Conservation (phyloP, 2,888 invertebrate genomes). For the Lepidochrysops patricia region DNA sequence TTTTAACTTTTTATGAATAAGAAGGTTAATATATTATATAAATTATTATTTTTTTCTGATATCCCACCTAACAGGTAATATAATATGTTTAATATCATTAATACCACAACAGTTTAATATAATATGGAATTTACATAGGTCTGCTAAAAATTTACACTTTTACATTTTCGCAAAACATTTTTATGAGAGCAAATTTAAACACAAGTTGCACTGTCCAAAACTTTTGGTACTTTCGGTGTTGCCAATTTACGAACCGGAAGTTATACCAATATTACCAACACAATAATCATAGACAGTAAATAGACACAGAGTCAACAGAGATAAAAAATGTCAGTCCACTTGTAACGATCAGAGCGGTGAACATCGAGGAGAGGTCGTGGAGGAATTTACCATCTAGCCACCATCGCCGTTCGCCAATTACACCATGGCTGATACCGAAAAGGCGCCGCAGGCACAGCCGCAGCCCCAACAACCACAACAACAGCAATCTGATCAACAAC, state of each 20-base stretch:
- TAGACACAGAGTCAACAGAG: constrained; percentile 9
- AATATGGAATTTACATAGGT: too few relatives aligned
- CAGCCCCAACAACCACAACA: constrained; percentile 73
- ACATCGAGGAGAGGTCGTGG: constrained; percentile 85
- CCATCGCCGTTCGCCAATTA: constrained; percentile 85
- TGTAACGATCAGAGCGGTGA: constrained; percentile 75
- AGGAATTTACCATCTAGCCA: constrained; percentile 81
- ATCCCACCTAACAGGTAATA: too few relatives aligned
- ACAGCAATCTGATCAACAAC: constrained; percentile 79
- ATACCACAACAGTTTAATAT: too few relatives aligned
- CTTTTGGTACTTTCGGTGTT: constrained; percentile 23
- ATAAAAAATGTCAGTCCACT: constrained; percentile 30
- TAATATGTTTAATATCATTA: too few relatives aligned
- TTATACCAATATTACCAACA: constrained; percentile 24
- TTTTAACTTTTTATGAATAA: too few relatives aligned
- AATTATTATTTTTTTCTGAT: too few relatives aligned
- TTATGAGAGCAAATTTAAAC: too few relatives aligned
- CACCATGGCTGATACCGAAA: constrained; percentile 97
- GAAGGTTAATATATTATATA: too few relatives aligned
- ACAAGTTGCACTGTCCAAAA: too few relatives aligned
- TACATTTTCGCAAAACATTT: too few relatives aligned
- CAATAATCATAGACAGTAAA: constrained; percentile 14
- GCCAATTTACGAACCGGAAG: constrained; percentile 16
- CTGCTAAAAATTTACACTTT: too few relatives aligned
- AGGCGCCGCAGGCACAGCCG: constrained; percentile 84